Evolutionary conservation across 2,888 invertebrate species (phyloP).

Genomic region (Metacarcinus magister): DNA sequence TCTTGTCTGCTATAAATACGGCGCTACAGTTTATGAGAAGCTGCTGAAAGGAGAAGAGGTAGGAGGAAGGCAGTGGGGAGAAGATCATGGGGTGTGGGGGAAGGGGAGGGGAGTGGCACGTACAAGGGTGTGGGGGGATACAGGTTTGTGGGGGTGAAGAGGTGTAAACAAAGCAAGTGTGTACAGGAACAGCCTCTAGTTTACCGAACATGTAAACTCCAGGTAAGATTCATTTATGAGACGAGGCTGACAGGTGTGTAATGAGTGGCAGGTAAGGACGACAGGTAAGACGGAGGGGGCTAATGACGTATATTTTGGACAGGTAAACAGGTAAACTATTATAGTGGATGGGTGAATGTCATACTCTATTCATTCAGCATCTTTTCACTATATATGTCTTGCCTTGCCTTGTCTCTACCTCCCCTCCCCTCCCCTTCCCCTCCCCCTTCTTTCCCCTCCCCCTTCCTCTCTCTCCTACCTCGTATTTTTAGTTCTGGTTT

Average conservation of each 20-base stretch:
- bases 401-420: not conserved
- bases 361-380: not conserved
- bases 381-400: not conserved
- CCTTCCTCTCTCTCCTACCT: not conserved
- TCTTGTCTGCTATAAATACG: constrained; percentile 12
- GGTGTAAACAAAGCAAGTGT: constrained; percentile 6
- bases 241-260: constrained; percentile 15
- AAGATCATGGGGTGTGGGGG: not conserved
- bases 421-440: not conserved
- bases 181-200: not conserved
- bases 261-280: not conserved
- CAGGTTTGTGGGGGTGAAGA: not conserved
- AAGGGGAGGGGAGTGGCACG: not conserved
- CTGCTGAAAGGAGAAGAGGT: not conserved
- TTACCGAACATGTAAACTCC: not conserved
- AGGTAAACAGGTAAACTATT: not conserved
- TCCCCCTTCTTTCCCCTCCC: not conserved
- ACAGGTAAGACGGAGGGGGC: not conserved
- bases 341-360: not conserved
- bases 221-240: constrained; percentile 19
- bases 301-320: not conserved
- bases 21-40: not conserved
- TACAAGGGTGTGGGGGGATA: not conserved
- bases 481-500: constrained; percentile 28
- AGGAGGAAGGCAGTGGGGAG: not conserved